Base-by-base conservation (phyloP, 2,888 invertebrate genomes). In the Calliphora vomitoria region DNA sequence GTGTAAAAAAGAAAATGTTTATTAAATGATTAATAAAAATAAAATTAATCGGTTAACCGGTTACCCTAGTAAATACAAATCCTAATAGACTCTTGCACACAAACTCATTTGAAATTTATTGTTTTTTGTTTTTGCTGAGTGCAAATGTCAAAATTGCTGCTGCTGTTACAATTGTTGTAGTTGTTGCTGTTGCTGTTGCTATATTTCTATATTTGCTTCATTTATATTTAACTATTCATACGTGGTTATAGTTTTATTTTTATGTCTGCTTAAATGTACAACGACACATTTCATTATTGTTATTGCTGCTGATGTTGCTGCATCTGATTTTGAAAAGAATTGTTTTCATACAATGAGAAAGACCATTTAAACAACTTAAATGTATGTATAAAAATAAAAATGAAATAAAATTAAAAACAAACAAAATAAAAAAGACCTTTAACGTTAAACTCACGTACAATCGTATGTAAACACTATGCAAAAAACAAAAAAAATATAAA, bases 381-480 rank as follows among this genome's bases (percentile, higher is more conserved):
- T 62, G 68, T 38, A 75, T 66, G 69, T 55, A 64, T 18, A 64
- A 15, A 53, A 64, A 44, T 53, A 64, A 35, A 85, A 50, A 66
- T 47, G 20, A n/a, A n/a, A n/a, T n/a, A 44, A 74, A 53, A 82
- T 38, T 58, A 66, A 18, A 38, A 41, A 50, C 50, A 50, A 50
- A n/a, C 44, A 25, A 71, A 78, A 38, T n/a, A 25, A 66, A 18
- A 35, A 74, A 78, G 47, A 82, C 76, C 62, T 84, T 84, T 47
- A 84, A 87, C 35, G 62, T 68, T 82, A 84, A 84, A 84, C 87
- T 78, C 87, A 87, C 82, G 71, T 86, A 55, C 69, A 75, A 84
- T 69, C 55, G 38, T 72, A 58, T 81, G 78, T 55, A 87, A 86
- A 84, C 76, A 87, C 81, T 78, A 81, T 81, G 35, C 74, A 47